Percentiles rank a stretch among this genome's conserved stretches.
These are phyloP conservation scores for Pantherophis alleghaniensis DNA, from an alignment of 2,797 vertebrate species.

Conservation along the genomic window DNA sequence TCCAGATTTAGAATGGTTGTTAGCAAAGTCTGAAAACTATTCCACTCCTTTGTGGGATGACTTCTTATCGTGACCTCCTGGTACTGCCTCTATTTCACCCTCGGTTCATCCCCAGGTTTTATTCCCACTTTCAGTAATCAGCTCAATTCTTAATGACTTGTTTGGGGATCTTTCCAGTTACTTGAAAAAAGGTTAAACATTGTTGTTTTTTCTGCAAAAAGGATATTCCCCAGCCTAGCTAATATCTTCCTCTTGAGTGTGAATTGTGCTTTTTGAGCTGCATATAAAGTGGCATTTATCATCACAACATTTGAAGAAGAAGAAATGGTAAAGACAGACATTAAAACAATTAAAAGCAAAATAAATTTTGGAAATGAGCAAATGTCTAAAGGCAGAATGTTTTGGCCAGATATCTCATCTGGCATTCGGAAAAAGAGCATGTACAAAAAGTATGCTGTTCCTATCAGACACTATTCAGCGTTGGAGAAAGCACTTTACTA, in stretches of 20 bases:
- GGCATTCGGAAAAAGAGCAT: neutral
- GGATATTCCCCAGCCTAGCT: neutral
- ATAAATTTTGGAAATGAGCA: neutral
- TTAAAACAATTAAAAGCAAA: neutral
- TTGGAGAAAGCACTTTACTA: neutral
- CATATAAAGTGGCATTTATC: neutral
- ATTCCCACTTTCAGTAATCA: neutral
- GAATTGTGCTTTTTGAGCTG: neutral
- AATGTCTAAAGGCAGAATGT: neutral
- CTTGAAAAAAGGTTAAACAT: neutral
- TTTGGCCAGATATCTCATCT: neutral
- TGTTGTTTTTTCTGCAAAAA: neutral
- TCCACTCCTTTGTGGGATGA: neutral
- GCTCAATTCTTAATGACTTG: neutral
- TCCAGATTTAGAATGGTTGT: neutral
- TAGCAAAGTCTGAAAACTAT: too few species aligned
- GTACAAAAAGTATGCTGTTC: neutral
- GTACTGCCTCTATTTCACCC: neutral
- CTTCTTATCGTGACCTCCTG: neutral
- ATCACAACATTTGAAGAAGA: neutral
- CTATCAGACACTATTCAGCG: neutral
- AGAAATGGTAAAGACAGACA: neutral
- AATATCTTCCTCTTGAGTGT: neutral
- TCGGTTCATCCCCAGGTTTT: neutral
- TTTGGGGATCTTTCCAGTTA: neutral